Evolutionary conservation across 64 coral and sea anemone genomes (phyloP).

Genomic region (Montipora sp.): DNA sequence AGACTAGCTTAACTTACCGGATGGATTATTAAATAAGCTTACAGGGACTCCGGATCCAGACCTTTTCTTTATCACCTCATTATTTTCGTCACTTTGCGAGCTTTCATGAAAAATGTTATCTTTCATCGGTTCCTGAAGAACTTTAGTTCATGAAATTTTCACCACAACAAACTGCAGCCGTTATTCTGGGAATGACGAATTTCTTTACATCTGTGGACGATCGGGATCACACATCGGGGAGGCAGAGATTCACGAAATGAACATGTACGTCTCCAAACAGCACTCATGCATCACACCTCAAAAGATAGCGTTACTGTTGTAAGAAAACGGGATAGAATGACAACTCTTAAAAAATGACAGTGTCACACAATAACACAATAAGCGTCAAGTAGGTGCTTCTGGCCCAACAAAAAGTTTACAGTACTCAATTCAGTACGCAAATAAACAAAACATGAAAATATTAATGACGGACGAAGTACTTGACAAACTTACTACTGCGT

Average conservation of each 20-base stretch:
- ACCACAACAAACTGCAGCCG: background rate
- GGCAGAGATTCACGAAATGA: background rate
- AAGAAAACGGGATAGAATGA: no score
- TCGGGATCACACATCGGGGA: background rate
- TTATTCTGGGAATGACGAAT: background rate
- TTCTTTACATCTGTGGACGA: background rate
- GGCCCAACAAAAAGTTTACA: no score
- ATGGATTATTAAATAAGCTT: background rate
- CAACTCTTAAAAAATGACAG: no score
- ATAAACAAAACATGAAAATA: no score
- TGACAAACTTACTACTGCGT: no score
- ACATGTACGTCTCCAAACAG: background rate
- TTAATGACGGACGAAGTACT: background rate
- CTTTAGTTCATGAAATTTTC: no score
- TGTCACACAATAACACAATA: no score
- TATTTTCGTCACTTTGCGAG: constrained; percentile 53
- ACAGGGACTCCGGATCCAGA: background rate
- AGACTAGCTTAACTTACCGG: background rate
- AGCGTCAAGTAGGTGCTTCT: no score
- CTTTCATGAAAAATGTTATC: constrained; percentile 40
- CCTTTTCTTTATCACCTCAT: background rate
- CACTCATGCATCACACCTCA: background rate
- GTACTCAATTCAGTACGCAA: no score
- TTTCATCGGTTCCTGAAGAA: constrained; percentile 23
- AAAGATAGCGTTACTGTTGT: no score